Conservation (phyloP, 2,113 vertebrate species). For the Isichthys henryi region DNA sequence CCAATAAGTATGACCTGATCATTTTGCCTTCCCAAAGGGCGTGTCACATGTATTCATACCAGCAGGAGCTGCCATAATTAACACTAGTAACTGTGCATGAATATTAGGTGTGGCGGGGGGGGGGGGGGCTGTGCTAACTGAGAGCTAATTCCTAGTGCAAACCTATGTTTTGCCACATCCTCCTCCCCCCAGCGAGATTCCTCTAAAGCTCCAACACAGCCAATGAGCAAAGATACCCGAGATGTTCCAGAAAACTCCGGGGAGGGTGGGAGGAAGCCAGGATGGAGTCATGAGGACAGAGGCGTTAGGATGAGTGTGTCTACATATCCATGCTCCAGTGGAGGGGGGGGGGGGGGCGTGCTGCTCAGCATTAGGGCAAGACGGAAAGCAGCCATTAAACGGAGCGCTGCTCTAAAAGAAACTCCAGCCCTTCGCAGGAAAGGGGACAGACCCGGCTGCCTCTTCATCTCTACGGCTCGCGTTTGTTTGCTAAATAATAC, state of each 20-base stretch:
- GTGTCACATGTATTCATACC: not conserved
- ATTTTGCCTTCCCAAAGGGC: not conserved
- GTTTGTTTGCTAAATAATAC: not conserved
- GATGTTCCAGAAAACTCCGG: not conserved
- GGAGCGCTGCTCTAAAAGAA: not conserved
- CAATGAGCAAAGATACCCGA: not conserved
- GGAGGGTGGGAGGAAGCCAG: not conserved
- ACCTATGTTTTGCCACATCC: not conserved
- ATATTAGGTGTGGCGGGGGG: not conserved
- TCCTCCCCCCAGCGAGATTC: not conserved
- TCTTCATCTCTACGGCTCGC: not conserved
- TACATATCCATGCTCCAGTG: not conserved
- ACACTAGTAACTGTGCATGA: not conserved
- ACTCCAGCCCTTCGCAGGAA: not conserved
- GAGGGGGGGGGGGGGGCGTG: not conserved
- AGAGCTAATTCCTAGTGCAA: not conserved
- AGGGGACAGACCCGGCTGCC: not conserved
- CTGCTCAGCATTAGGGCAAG: not conserved
- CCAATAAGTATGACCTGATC: not conserved
- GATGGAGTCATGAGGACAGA: not conserved
- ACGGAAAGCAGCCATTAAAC: not conserved
- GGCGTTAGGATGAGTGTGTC: not conserved
- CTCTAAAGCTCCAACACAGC: not conserved
- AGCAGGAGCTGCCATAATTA: not conserved
- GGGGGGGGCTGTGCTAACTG: not conserved